Evolutionary conservation across 2,797 vertebrate species (phyloP).

Genomic region (Argya squamiceps): DNA sequence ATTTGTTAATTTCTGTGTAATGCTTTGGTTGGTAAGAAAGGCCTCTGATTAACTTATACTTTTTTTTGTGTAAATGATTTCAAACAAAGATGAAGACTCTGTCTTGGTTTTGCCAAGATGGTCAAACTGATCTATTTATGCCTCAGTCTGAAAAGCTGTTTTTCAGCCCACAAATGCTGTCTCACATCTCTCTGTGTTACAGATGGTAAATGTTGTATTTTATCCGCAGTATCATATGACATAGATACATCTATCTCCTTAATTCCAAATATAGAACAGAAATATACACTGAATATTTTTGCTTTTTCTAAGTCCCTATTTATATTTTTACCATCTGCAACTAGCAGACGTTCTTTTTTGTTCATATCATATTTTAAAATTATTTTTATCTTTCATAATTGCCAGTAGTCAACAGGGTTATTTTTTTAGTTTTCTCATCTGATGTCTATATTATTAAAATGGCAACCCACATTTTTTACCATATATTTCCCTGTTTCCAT

Average conservation of each 20-base stretch:
- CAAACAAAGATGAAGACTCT: not conserved
- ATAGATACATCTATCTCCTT: not conserved
- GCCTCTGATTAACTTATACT: not conserved
- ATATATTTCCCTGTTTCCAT: not conserved
- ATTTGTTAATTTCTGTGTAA: not conserved
- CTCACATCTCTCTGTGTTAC: not conserved
- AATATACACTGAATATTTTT: not conserved
- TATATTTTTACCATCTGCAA: constrained; percentile 34
- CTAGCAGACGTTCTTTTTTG: not conserved
- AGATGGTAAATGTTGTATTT: constrained; percentile 14
- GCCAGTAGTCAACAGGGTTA: not conserved
- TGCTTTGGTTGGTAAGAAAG: not conserved
- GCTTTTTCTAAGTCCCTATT: not conserved
- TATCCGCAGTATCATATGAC: not conserved
- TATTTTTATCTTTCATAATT: not conserved
- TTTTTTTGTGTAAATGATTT: not conserved
- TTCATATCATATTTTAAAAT: not conserved
- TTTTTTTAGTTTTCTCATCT: not conserved
- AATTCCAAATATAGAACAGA: constrained; percentile 7
- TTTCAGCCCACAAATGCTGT: not conserved
- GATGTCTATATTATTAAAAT: not conserved
- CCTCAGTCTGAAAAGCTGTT: not conserved
- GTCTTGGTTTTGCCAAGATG: not conserved
- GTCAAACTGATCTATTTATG: not conserved
- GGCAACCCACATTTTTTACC: not conserved